Base-by-base conservation (phyloP, 2,888 invertebrate species). In the Coelopa pilipes region DNA sequence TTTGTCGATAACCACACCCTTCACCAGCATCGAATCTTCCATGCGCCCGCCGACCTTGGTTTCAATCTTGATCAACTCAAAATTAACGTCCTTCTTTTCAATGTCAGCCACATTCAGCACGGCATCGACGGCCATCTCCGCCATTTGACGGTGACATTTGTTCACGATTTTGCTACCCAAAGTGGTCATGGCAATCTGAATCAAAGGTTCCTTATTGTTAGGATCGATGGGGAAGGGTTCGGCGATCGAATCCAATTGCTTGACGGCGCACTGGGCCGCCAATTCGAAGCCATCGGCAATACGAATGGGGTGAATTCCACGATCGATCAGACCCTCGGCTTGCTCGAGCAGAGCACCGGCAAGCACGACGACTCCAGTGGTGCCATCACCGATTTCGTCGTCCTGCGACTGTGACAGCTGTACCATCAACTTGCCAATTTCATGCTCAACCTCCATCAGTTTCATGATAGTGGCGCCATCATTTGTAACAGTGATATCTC, bases 401-500 rank as follows among this genome's bases (percentile, higher is more conserved):
- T 99, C 99, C 88, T 99, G 99, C 73, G 98, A 98, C 88, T 99
- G 98, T 45, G 98, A 97, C 75, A 99, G 88, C 86, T 99, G 97
- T 34, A 99, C 99, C 92, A 99, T 93, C 68, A 99, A 89, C 87
- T 98, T 99, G 53, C 97, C 99, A 80, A 99, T 96, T 90, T 98
- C 96, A 87, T 99, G 98, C 46, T 99, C 98, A 9, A 99, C 97
- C 86, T 99, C 99, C 99, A 99, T 99, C 89, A 96, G 91, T 88
- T 98, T 96, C 80, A 99, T 90, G 83, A 99, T 99, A 1, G 99
- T 99, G n/a, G 99, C 99, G 34, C 99, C 99, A 89, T 99, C 99
- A 85, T 99, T 99, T 62, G 99, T 99, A 57, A 98, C 95, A 0
- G 97, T 97, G 1, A 99, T 94, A 81, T 99, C 99, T 46, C 99